Evolutionary conservation across 1,140 invertebrate species (phyloP).

Genomic region (Anagrus nilaparvatae): DNA sequence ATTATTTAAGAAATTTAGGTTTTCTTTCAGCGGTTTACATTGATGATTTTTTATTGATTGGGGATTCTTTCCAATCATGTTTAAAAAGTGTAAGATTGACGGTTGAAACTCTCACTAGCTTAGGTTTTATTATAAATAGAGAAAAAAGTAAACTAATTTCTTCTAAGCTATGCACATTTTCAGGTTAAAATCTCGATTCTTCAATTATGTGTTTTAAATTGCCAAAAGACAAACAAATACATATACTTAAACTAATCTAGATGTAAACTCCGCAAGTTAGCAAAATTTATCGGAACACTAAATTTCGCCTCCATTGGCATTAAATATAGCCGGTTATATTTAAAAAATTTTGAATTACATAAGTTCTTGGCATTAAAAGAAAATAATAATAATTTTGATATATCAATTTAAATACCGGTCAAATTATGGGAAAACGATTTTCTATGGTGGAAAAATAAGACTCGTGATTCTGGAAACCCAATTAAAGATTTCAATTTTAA

Average conservation of each 20-base stretch:
- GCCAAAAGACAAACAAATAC: background rate
- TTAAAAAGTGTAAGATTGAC: no score
- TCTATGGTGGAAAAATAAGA: no score
- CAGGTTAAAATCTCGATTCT: background rate
- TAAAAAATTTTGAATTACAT: background rate
- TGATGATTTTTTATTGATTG: constrained; percentile 1
- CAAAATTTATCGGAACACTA: background rate
- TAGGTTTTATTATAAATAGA: background rate
- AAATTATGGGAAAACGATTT: no score
- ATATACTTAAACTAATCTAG: background rate
- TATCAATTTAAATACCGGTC: no score
- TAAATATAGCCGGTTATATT: background rate
- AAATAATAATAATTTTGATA: no score
- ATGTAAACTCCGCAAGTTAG: background rate
- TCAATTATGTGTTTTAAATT: background rate
- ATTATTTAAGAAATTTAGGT: background rate
- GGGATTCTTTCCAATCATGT: background rate
- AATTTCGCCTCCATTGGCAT: background rate
- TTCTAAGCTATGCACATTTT: background rate
- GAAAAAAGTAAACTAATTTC: background rate
- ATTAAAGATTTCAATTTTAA: no score
- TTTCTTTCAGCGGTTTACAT: background rate
- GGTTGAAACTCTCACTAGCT: no score
- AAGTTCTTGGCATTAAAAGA: background rate
- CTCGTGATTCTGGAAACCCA: no score